Percentiles rank a stretch among this genome's conserved stretches.
Evolutionary conservation across 1,140 invertebrate species (phyloP).

Genomic region (Drosophila malerkotliana): DNA sequence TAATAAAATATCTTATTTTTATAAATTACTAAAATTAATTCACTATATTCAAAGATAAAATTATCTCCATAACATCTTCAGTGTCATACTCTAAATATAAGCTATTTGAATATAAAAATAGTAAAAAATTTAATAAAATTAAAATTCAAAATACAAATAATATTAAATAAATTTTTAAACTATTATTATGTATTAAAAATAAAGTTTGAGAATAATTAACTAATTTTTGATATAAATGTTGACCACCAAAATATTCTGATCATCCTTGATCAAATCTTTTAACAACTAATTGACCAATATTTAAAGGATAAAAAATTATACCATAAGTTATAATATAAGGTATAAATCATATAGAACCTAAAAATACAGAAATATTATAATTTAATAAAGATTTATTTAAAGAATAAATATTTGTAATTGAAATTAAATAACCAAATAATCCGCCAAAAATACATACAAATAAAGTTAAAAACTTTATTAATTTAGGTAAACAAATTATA

Average conservation of each 20-base stretch:
- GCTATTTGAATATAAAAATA: conserved; percentile 85
- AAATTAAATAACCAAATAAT: conserved; percentile 82
- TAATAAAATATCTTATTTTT: conserved; percentile 83
- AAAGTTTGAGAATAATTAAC: conserved; percentile 53
- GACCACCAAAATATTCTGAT: conserved; percentile 84
- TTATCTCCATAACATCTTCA: conserved; percentile 86
- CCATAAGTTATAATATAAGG: conserved; percentile 82
- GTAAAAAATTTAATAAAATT: conserved; percentile 82
- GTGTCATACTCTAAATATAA: conserved; percentile 86
- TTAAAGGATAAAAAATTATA: conserved; percentile 51
- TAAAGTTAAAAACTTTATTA: conserved; percentile 84
- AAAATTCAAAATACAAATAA: conserved; percentile 84
- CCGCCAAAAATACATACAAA: conserved; percentile 82
- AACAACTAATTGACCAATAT: conserved; percentile 55
- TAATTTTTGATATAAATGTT: conserved; percentile 76
- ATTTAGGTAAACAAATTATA: conserved; percentile 85
- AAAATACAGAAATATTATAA: conserved; percentile 81
- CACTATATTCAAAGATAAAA: conserved; percentile 68
- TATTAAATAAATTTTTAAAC: conserved; percentile 85
- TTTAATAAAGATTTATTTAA: conserved; percentile 80
- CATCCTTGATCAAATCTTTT: conserved; percentile 84
- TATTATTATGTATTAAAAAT: conserved; percentile 81
- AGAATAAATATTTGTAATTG: conserved; percentile 77
- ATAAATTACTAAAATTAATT: conserved; percentile 82
- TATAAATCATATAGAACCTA: conserved; percentile 84